phyloP scores from a whole-genome alignment of 2,888 invertebrate species.

The Eubasilissa splendida region DNA sequence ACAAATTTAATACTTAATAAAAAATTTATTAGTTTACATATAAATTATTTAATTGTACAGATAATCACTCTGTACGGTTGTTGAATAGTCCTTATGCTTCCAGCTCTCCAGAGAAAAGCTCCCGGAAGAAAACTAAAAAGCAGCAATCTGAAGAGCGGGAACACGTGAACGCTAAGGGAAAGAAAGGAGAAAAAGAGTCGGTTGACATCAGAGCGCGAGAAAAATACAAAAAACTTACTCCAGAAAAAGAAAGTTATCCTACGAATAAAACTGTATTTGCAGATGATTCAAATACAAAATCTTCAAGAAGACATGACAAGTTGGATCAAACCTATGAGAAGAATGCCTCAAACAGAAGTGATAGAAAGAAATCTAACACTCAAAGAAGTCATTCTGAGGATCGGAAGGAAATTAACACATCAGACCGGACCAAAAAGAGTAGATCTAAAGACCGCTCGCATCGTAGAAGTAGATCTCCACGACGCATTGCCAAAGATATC shows the following conservation, averaged over 20 bases:
- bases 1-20: background rate
- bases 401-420: conserved; percentile 45
- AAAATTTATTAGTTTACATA: background rate
- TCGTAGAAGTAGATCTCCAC: conserved; percentile 40
- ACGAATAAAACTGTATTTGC: background rate
- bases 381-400: conserved; percentile 56
- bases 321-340: conserved; percentile 65
- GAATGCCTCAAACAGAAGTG: conserved; percentile 53
- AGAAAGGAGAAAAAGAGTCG: conserved; percentile 40
- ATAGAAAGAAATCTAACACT: conserved; percentile 57
- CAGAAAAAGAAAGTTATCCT: conserved; percentile 28
- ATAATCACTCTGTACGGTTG: too few species aligned
- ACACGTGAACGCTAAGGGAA: conserved; percentile 38
- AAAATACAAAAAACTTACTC: conserved; percentile 48
- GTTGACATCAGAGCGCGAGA: conserved; percentile 42
- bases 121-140: conserved; percentile 56
- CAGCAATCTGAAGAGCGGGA: conserved; percentile 48
- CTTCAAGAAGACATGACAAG: conserved; percentile 62
- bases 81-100: conserved; percentile 13
- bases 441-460: conserved; percentile 28
- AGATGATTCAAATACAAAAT: conserved; percentile 59
- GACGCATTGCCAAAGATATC: conserved; percentile 29
- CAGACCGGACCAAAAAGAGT: background rate
- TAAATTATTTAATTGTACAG: too few species aligned
- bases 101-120: conserved; percentile 68